These are phyloP conservation scores for Linnaemya vulpina DNA, from an alignment of 2,888 invertebrate genomes.

Conservation along the genomic window DNA sequence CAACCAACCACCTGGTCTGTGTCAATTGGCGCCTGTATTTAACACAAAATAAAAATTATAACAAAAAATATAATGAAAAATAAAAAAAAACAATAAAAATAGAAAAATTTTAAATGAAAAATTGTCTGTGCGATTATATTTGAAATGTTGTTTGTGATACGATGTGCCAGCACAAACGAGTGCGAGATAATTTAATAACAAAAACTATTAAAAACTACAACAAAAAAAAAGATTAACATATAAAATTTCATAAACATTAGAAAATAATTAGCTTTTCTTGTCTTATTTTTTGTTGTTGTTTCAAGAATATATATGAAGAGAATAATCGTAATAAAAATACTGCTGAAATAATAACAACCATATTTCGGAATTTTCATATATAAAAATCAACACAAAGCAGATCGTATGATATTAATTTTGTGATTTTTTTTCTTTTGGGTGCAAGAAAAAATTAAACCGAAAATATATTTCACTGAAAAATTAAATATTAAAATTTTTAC, in stretches of 20 bases:
- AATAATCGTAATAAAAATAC: slow-evolving; percentile 60
- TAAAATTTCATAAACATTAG: slow-evolving; percentile 62
- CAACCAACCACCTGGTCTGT: slow-evolving; percentile 75
- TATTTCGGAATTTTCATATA: slow-evolving; percentile 43
- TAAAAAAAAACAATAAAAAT: slow-evolving; percentile 25
- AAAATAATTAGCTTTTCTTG: slow-evolving; percentile 39
- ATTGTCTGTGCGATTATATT: slow-evolving; percentile 43
- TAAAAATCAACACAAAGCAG: slow-evolving; percentile 48
- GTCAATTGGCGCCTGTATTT: slow-evolving; percentile 74
- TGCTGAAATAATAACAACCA: slow-evolving; percentile 31
- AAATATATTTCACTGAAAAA: slow-evolving; percentile 6
- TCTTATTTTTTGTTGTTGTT: background rate
- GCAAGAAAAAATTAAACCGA: background rate
- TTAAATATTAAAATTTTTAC: slow-evolving; percentile 52
- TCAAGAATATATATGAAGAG: slow-evolving; percentile 19
- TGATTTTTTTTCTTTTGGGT: background rate
- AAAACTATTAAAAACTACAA: slow-evolving; percentile 47
- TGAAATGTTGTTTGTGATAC: slow-evolving; percentile 35
- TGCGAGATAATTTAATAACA: slow-evolving; percentile 42
- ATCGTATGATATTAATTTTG: slow-evolving; percentile 36
- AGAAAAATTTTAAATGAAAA: too few species aligned
- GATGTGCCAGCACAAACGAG: slow-evolving; percentile 10
- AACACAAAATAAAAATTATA: slow-evolving; percentile 65
- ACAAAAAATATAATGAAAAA: background rate
- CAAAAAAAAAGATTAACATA: slow-evolving; percentile 66